Base-by-base conservation (phyloP, 2,888 invertebrate genomes). In the Unio pictorum region DNA sequence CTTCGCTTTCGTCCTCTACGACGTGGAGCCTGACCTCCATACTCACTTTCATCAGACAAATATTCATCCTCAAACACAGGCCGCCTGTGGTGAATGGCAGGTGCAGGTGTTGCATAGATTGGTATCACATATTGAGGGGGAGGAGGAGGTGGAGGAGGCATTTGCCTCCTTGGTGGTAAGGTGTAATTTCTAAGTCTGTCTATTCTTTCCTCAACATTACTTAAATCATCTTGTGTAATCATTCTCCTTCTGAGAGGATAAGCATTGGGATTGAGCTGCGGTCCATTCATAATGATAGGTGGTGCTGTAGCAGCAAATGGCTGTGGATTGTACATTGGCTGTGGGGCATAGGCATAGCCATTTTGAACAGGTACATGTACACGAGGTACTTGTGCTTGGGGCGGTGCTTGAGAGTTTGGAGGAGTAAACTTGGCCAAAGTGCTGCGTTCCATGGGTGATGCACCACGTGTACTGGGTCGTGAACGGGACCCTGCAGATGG, bases 161-260 rank as follows among this genome's bases (percentile, higher is more conserved):
- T 67, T 20, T 83, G 78, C 17, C 82, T 71, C 26, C 81, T 73
- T 4, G 78, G 74, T 23, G 85, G 83, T n/a, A 83, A 67, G 20
- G 81, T 82, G 66, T 83, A 85, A 68, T 81, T 83, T 65, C 78
- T 77, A n/a, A 87, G 74, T 11, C 81, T 64, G 63, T 85, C 81
- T 54, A 87, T 72, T 45, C 87, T 75, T 23, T 83, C 78, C 68
- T 79, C 84, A 28, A 86, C 80, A 59, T 76, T 78, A 66, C 84
- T 81, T 20, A 87, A 73, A 64, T 85, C 87, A 58, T 85, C 81
- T 66, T 83, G 83, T 11, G 85, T 85, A 23, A 86, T 82, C 64
- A 73, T 64, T n/a, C 80, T 67, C 18, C 75, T 64, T n/a, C 75
- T 74, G 26, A 71, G 70, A 11, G 58, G 54, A 54, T 66, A 57